Evolutionary conservation across 2,888 invertebrate genomes (phyloP).

Genomic region (Punctoribates punctum): DNA sequence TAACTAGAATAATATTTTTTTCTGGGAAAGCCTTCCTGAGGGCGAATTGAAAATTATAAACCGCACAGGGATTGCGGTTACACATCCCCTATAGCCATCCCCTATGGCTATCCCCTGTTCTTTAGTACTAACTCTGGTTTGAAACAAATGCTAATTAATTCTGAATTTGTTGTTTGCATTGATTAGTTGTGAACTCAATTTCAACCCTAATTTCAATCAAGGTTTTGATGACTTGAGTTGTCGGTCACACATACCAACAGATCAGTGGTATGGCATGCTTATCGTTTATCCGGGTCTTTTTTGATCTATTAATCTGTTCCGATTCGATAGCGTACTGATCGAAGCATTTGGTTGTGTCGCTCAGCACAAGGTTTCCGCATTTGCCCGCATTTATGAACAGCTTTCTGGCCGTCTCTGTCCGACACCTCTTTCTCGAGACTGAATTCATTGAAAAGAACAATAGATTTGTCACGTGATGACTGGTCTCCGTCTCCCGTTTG

Average conservation of each 20-base stretch:
- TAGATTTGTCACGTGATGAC: conserved; percentile 24
- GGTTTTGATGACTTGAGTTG: too few relatives aligned
- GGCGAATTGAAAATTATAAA: too few relatives aligned
- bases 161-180: too few relatives aligned
- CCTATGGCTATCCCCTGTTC: too few relatives aligned
- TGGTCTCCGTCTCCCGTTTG: not conserved
- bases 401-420: not conserved
- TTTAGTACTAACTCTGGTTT: too few relatives aligned
- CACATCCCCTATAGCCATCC: too few relatives aligned
- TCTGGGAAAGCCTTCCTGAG: too few relatives aligned
- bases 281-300: not conserved
- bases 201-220: too few relatives aligned
- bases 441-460: conserved; percentile 18
- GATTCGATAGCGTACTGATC: not conserved
- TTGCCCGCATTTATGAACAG: conserved; percentile 3
- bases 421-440: conserved; percentile 9
- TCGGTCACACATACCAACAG: conserved; percentile 20
- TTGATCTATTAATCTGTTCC: conserved; percentile 1
- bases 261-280: not conserved
- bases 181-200: too few relatives aligned
- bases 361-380: not conserved
- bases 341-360: not conserved
- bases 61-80: too few relatives aligned
- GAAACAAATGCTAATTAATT: too few relatives aligned
- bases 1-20: too few relatives aligned